A percentile compares a stretch with the other conserved stretches of the same genome.
These are phyloP conservation scores for Bothrops jararaca DNA, from an alignment of 2,113 vertebrate species.

Conservation along the genomic window DNA sequence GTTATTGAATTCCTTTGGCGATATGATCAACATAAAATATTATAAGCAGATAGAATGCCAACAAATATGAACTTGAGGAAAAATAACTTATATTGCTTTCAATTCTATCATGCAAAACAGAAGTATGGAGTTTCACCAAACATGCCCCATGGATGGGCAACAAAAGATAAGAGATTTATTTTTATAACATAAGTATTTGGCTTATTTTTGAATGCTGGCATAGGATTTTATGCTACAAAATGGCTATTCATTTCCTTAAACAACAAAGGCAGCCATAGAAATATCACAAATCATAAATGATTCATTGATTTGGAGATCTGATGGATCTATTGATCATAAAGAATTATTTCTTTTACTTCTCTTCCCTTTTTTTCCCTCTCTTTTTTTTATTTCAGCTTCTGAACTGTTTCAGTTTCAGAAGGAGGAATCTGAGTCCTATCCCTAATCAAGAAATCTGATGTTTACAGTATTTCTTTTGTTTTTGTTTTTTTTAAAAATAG, in stretches of 20 bases:
- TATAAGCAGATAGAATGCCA: neutral
- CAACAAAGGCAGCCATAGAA: neutral
- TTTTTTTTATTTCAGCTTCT: neutral
- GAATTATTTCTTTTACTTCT: neutral
- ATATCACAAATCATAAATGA: neutral
- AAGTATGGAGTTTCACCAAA: neutral
- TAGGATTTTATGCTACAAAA: neutral
- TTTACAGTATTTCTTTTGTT: neutral
- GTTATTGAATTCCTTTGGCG: neutral
- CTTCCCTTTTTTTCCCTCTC: accelerated
- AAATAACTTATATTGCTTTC: neutral
- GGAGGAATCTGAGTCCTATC: neutral
- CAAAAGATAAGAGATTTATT: neutral
- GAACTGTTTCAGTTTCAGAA: neutral
- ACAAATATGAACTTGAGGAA: neutral
- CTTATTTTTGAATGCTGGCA: neutral
- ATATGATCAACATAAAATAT: neutral
- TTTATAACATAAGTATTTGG: neutral
- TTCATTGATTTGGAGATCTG: neutral
- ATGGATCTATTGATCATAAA: neutral
- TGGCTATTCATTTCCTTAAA: neutral
- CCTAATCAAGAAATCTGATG: neutral
- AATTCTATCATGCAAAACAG: neutral
- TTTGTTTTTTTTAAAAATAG: neutral
- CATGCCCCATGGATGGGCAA: neutral